Percentiles rank a stretch among this genome's conserved stretches.
Evolutionary conservation across 2,113 vertebrate species (phyloP).

Genomic region (Zosterops lateralis): DNA sequence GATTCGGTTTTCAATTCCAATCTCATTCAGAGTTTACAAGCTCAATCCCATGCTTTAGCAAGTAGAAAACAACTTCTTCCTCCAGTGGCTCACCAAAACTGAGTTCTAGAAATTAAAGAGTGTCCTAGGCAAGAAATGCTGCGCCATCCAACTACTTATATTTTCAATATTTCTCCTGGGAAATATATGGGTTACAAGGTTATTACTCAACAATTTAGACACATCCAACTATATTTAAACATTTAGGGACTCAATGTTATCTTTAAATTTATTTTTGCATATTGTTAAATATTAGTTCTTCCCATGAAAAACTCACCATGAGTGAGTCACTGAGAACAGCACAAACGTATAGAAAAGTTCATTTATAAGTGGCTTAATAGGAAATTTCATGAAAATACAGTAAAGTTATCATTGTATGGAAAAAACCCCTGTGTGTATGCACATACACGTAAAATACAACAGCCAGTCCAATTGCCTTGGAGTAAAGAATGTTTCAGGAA

Average conservation of each 20-base stretch:
- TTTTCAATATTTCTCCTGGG: neutral
- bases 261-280: neutral
- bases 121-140: neutral
- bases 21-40: neutral
- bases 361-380: neutral
- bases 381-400: neutral
- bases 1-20: neutral
- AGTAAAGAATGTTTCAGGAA: neutral
- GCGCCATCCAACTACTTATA: neutral
- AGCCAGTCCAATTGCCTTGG: neutral
- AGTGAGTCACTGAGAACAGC: neutral
- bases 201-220: neutral
- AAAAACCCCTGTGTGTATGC: fast-evolving
- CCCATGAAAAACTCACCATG: fast-evolving
- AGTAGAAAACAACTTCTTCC: neutral
- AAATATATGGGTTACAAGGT: neutral
- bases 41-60: neutral
- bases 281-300: neutral
- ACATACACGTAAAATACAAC: neutral
- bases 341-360: neutral
- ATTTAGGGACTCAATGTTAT: neutral
- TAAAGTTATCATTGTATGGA: neutral
- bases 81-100: neutral
- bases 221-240: neutral
- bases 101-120: neutral